Base-by-base conservation (phyloP, 2,113 vertebrate genomes). In the Brevimyrus niger region DNA sequence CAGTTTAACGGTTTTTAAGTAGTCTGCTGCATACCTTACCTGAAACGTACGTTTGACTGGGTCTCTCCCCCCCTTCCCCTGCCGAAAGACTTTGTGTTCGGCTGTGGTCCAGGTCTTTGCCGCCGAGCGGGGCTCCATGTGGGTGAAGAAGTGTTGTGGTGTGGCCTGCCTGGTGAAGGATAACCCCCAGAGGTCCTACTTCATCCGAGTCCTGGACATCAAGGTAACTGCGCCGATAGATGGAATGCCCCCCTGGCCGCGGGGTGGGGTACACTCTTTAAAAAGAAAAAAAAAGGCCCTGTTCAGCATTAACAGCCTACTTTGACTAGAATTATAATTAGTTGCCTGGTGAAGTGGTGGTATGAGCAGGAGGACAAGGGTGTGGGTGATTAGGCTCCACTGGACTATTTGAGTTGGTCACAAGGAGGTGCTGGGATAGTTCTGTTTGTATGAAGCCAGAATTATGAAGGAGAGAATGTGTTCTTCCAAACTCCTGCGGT, bases 171-270 rank as follows among this genome's bases (percentile, higher is more conserved):
- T 99, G 92, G 97, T 99, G 92, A 99, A 99, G 94, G 98, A 99
- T 96, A 99, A 99, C 97, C 98, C 98, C 0, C 98, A 97, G 94
- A 98, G 98, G 93, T 99, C 98, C 1, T 99, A 99, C 96, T 99
- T 97, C 96, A 98, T 99, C 95, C 95, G 98, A 92, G 97, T 99
- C 94, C 98, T 97, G 92, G 98, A 99, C 94, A 98, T 87, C n/a
- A 87, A 87, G 85, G 85, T 87, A 50, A 17, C 19, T 27, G 11
- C 47, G 17, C 48, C 17, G 13, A 38, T 27, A 10, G 13, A 31
- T 1, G 31, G 27, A 55, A 53, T 53, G 47, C 31, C n/a, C 44
- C 8, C 8, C 17, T 42, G 5, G 15, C 61, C 3, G 10, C 1
- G n/a, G n/a, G n/a, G n/a, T 3, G 61, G 61, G n/a, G n/a, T 13